phyloP scores from a whole-genome alignment of 2,113 vertebrate species.

The Passer montanus region DNA sequence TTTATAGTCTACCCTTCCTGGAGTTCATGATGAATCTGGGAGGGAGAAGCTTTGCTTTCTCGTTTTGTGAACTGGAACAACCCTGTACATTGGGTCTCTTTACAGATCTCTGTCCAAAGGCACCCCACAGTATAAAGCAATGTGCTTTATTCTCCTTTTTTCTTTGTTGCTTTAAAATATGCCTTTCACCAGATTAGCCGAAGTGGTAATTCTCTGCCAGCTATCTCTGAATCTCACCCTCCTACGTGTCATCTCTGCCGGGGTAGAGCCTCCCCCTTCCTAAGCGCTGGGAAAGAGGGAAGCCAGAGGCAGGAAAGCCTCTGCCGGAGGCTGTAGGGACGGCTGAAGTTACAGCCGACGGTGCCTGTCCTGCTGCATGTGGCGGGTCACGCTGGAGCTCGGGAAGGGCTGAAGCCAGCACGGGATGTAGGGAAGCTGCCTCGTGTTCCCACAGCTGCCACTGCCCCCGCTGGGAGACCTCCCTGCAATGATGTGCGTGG shows the following conservation, averaged over 20 bases:
- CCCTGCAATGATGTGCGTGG: rapidly evolving
- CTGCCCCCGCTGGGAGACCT: neutral
- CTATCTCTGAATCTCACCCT: neutral
- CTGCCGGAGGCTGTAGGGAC: neutral
- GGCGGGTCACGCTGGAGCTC: rapidly evolving
- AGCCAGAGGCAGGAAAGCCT: neutral
- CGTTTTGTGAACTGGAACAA: neutral
- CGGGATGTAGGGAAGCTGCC: neutral
- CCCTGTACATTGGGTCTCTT: neutral
- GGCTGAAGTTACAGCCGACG: neutral
- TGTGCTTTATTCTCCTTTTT: neutral
- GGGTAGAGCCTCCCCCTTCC: neutral
- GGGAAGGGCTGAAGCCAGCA: neutral
- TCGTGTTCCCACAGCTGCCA: neutral
- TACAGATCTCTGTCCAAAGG: neutral
- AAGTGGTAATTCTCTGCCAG: neutral
- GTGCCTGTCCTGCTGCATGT: neutral
- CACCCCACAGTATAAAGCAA: rapidly evolving
- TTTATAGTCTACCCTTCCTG: conserved; percentile 17
- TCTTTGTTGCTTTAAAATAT: neutral
- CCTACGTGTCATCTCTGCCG: neutral
- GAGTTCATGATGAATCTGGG: neutral
- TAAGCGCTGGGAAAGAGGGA: neutral
- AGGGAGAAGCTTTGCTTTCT: neutral
- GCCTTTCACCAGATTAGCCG: neutral